Conservation (phyloP, 2,888 invertebrate genomes). For the Hedya salicella region DNA sequence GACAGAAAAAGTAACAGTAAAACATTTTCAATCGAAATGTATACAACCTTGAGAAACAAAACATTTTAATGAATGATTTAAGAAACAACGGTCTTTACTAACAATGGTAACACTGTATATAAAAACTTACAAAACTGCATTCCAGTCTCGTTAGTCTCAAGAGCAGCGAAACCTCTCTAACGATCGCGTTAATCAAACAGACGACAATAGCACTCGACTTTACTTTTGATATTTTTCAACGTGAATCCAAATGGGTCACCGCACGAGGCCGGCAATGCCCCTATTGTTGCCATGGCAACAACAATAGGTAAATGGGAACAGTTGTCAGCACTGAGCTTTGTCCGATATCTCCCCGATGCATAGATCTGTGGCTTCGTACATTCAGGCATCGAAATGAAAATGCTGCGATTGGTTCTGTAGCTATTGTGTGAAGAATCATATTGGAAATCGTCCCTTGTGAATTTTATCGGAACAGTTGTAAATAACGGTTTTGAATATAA, state of each 20-base stretch:
- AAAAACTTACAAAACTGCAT: not conserved
- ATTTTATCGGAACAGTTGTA: constrained; percentile 17
- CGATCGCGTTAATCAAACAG: constrained; percentile 40
- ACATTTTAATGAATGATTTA: no score
- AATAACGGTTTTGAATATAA: not conserved
- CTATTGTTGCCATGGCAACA: constrained; percentile 58
- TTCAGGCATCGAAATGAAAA: constrained; percentile 67
- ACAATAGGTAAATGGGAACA: constrained; percentile 72
- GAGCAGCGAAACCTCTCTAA: constrained; percentile 23
- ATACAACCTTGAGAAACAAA: no score
- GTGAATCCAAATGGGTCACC: constrained; percentile 59
- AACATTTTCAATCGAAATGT: no score
- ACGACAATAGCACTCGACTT: constrained; percentile 44
- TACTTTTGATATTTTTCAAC: constrained; percentile 62
- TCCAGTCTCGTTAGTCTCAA: constrained; percentile 19
- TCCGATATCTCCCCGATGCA: constrained; percentile 71
- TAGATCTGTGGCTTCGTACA: constrained; percentile 68
- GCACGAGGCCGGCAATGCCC: constrained; percentile 47
- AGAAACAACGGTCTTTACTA: no score
- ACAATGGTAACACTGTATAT: not conserved
- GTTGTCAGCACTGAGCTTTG: constrained; percentile 70
- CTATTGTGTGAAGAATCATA: constrained; percentile 45
- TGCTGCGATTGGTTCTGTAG: constrained; percentile 50
- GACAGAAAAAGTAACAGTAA: no score
- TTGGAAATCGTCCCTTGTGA: constrained; percentile 34